Conservation (phyloP, 2,797 vertebrate species). For the Rhinatrema bivittatum region DNA sequence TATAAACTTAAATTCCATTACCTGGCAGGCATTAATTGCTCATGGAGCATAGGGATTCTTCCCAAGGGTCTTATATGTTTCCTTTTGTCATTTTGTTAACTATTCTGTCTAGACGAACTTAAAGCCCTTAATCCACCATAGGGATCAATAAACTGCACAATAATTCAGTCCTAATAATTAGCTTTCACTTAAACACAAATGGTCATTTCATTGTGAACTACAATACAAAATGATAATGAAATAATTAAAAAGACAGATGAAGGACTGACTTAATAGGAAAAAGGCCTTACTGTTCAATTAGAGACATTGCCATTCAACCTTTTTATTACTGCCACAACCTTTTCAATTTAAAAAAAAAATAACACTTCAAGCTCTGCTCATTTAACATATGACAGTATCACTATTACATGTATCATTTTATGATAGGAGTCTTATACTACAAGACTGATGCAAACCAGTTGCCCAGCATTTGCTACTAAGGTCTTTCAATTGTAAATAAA, state of each 20-base stretch:
- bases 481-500: conserved; percentile 19
- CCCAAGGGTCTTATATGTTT: conserved; percentile 94
- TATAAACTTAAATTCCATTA: conserved; percentile 99
- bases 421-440: conserved; percentile 10
- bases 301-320: conserved; percentile 80
- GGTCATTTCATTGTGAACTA: conserved; percentile 88
- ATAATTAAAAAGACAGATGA: conserved; percentile 99
- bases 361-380: conserved; percentile 60
- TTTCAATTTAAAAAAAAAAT: conserved; percentile 64
- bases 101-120: conserved; percentile 99
- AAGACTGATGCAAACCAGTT: conserved; percentile 18
- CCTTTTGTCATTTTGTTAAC: conserved; percentile 99
- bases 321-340: conserved; percentile 72
- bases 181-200: conserved; percentile 98
- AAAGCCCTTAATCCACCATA: conserved; percentile 98
- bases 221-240: conserved; percentile 97
- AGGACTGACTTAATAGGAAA: conserved; percentile 82
- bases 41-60: conserved; percentile 85
- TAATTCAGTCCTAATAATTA: conserved; percentile 99
- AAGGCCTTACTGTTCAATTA: conserved; percentile 86
- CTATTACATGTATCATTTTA: conserved; percentile 27
- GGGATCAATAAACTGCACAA: conserved; percentile 99
- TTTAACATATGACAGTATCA: conserved; percentile 55
- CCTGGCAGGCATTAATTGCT: conserved; percentile 99
- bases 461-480: conserved; percentile 24